Base-by-base conservation (phyloP, 2,113 vertebrate genomes). In the Pseudorasbora parva region DNA sequence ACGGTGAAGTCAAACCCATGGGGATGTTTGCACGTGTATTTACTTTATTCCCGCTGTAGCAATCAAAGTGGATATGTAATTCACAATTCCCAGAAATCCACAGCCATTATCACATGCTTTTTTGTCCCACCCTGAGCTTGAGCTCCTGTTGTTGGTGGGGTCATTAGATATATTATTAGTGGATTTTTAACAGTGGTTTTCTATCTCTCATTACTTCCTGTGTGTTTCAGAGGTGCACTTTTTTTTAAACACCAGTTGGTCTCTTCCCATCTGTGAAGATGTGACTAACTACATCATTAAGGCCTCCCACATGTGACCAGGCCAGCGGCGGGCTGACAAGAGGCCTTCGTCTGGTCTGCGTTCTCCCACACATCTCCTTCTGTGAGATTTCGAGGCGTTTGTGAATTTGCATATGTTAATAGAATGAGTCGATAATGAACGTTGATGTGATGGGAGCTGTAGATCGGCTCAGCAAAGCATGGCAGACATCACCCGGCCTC, bases 211-310 rank as follows among this genome's bases (percentile, higher is more conserved):
- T 56, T 51, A 56, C 64, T 25, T 69, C 62, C 78, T 80, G 23
- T 51, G 1, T 30, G 23, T 51, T 66, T 66, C 78, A 78, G 54
- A 45, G 56, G 56, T 59, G 3, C n/a, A 45, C 9, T 62, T 60
- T 14, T 56, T 60, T 60, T 49, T 37, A 68, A n/a, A 68, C 27
- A 51, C 25, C 41, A 5, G 33, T 47, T 19, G 57, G 33, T 57
- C 74, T 49, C 56, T 66, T 56, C 41, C 33, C 43, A 33, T 77
- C 56, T 78, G 81, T 37, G 33, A 54, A 45, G 33, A 54, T 41
- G 37, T 54, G 21, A 37, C 49, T 25, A 83, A 83, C 60, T 45
- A 25, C 77, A 84, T 84, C 71, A 72, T 84, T 84, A 76, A 49
- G 45, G 8, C 73, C 41, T 84, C 45, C 43, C 71, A 78, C 43